Percentiles rank a stretch among this genome's conserved stretches.
phyloP scores from a whole-genome alignment of 1,140 invertebrate species.

The Armadillidium nasatum region DNA sequence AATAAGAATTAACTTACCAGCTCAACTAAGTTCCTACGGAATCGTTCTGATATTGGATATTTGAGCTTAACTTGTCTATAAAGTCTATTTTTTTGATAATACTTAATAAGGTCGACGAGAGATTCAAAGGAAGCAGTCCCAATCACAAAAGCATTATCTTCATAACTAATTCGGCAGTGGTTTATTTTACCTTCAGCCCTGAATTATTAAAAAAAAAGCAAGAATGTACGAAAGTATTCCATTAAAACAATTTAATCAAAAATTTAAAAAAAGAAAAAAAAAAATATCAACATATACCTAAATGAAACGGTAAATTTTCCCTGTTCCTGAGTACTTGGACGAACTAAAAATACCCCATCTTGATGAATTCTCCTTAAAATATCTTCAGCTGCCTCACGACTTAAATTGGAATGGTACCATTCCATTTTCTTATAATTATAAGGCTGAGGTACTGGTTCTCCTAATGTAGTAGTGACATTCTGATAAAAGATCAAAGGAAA shows the following conservation, averaged over 20 bases:
- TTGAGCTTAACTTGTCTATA: slow-evolving; percentile 83
- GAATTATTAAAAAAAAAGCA: slow-evolving; percentile 40
- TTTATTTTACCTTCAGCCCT: slow-evolving; percentile 90
- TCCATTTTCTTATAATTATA: slow-evolving; percentile 89
- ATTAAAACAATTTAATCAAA: slow-evolving; percentile 8
- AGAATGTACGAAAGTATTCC: slow-evolving; percentile 2
- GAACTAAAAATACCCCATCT: slow-evolving; percentile 88
- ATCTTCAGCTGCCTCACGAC: slow-evolving; percentile 76
- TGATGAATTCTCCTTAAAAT: slow-evolving; percentile 71
- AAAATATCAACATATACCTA: slow-evolving; percentile 47
- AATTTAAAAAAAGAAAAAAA: slow-evolving; percentile 18
- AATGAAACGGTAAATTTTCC: slow-evolving; percentile 92
- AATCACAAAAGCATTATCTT: slow-evolving; percentile 83
- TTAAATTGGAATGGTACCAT: slow-evolving; percentile 83
- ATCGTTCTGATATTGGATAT: slow-evolving; percentile 72
- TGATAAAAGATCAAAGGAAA: background rate
- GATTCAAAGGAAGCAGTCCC: slow-evolving; percentile 88
- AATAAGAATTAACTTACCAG: slow-evolving; percentile 21
- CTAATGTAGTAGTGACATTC: slow-evolving; percentile 52
- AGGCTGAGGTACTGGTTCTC: slow-evolving; percentile 89
- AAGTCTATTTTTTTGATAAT: slow-evolving; percentile 83
- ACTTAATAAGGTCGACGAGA: slow-evolving; percentile 82
- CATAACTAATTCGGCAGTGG: slow-evolving; percentile 84
- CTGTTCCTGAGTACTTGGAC: slow-evolving; percentile 76
- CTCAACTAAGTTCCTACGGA: slow-evolving; percentile 23